A percentile compares a stretch with the other conserved stretches of the same genome.
Evolutionary conservation across 2,888 invertebrate genomes (phyloP).

Genomic region (Galerucella pusilla): DNA sequence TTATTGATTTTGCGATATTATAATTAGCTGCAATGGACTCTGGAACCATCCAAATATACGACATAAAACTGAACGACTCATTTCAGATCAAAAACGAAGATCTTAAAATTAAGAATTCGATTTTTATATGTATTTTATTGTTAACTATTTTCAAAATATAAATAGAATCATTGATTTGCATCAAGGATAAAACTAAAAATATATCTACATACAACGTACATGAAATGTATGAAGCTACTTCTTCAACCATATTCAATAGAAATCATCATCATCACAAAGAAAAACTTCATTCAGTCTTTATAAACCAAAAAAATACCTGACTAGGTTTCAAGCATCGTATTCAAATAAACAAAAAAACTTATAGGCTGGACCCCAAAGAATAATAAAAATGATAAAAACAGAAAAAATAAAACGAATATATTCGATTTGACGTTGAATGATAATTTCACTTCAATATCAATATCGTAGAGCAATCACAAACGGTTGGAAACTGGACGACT

Average conservation of each 20-base stretch:
- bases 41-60: neutral
- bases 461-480: no score
- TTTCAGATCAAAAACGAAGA: neutral
- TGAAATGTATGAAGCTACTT: constrained; percentile 5
- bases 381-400: constrained; percentile 22
- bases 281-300: constrained; percentile 34
- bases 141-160: constrained; percentile 1
- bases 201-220: constrained; percentile 10
- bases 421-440: neutral
- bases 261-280: constrained; percentile 26
- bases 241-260: constrained; percentile 5
- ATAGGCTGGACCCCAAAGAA: constrained; percentile 22
- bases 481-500: no score
- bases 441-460: neutral
- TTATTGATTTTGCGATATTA: neutral
- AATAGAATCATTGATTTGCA: constrained; percentile 2
- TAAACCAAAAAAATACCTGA: constrained; percentile 41
- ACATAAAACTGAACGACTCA: constrained; percentile 1
- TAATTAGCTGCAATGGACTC: neutral
- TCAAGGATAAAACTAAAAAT: constrained; percentile 12
- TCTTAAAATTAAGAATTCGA: constrained; percentile 2
- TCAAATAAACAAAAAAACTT: constrained; percentile 13
- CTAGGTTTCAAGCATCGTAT: constrained; percentile 39
- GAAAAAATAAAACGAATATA: constrained; percentile 20
- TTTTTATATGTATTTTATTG: constrained; percentile 5